phyloP scores from a whole-genome alignment of 2,888 invertebrate genomes.

The Pomacea canaliculata region DNA sequence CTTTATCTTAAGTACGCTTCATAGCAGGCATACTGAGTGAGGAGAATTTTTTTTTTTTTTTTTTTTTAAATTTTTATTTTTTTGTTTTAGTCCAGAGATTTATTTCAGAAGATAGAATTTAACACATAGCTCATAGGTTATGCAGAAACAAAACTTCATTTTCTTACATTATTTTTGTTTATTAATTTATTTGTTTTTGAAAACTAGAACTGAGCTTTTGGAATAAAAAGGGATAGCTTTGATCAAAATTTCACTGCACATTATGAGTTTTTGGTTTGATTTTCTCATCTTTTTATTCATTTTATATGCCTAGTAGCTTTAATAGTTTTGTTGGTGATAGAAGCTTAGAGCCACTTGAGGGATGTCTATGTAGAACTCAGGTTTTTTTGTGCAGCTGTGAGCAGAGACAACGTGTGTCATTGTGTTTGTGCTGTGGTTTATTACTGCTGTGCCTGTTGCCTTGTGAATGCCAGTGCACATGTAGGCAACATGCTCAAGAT shows the following conservation, averaged over 20 bases:
- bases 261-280: neutral
- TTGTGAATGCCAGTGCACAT: too few species aligned
- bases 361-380: conserved; percentile 8
- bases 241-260: conserved; percentile 3
- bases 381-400: conserved; percentile 19
- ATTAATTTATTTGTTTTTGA: neutral
- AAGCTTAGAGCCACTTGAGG: conserved; percentile 4
- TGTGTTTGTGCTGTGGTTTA: neutral
- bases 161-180: neutral
- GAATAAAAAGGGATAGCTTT: neutral
- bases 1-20: too few species aligned
- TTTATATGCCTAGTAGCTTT: conserved; percentile 8
- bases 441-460: too few species aligned
- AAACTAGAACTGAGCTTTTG: neutral
- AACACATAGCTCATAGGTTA: neutral
- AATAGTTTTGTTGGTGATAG: conserved; percentile 2
- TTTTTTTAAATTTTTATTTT: too few species aligned
- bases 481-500: too few species aligned
- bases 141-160: neutral
- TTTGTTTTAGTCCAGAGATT: too few species aligned
- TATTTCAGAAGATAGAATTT: too few species aligned
- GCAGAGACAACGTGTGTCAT: neutral
- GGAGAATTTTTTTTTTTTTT: too few species aligned
- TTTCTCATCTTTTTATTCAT: neutral
- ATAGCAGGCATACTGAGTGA: too few species aligned